phyloP scores from a whole-genome alignment of 1,140 invertebrate genomes.

The Bombus pascuorum region DNA sequence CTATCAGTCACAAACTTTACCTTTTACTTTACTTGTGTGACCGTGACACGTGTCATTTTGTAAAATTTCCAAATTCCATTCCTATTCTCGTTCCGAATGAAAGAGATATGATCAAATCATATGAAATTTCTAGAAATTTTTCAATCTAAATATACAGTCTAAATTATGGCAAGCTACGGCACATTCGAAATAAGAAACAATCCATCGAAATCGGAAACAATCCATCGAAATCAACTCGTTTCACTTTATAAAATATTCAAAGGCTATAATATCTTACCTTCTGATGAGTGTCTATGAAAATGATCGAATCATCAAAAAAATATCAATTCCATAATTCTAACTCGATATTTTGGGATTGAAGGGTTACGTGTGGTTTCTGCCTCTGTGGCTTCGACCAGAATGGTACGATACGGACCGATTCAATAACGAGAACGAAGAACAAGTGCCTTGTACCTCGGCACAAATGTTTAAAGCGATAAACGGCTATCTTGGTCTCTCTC shows the following conservation, averaged over 20 bases:
- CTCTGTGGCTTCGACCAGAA: constrained; percentile 86
- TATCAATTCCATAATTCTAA: background rate
- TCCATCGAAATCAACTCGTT: no score
- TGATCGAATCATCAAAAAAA: background rate
- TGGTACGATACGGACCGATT: constrained; percentile 88
- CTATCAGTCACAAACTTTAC: no score
- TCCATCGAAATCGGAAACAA: no score
- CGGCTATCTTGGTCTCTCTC: constrained; percentile 89
- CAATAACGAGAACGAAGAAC: constrained; percentile 80
- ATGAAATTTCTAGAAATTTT: background rate
- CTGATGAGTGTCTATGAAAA: background rate
- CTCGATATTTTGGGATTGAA: constrained; percentile 69
- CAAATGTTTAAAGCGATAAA: constrained; percentile 89
- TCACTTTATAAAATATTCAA: no score
- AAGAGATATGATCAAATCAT: no score
- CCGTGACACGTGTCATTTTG: no score
- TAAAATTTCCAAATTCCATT: no score
- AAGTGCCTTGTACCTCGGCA: constrained; percentile 84
- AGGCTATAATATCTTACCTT: no score
- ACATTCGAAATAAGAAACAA: background rate
- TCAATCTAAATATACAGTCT: no score
- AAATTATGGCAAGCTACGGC: background rate
- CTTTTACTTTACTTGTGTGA: no score
- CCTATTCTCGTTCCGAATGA: no score
- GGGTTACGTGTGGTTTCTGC: constrained; percentile 93